Evolutionary conservation across 2,113 vertebrate genomes (phyloP).

Genomic region (Cariama cristata): DNA sequence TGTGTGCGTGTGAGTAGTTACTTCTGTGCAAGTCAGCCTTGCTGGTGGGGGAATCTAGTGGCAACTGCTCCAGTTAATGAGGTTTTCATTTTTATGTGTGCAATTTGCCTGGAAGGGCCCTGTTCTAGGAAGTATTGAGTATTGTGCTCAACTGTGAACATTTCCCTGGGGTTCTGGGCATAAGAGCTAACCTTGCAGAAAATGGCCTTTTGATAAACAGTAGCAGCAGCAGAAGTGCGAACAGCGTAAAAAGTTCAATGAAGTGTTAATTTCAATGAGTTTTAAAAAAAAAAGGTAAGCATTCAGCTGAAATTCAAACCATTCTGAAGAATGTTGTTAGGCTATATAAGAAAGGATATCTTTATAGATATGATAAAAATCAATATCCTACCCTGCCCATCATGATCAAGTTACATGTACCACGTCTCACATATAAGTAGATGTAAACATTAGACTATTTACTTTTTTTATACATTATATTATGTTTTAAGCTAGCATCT

Average conservation of each 20-base stretch:
- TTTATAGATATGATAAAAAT: neutral
- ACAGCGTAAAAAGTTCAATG: conserved; percentile 10
- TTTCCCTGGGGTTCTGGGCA: neutral
- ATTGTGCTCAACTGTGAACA: neutral
- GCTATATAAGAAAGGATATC: neutral
- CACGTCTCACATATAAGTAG: rapidly evolving
- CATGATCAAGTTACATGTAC: neutral
- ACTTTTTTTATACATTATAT: neutral
- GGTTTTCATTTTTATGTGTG: neutral
- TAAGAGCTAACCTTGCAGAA: conserved; percentile 7
- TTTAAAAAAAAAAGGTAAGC: neutral
- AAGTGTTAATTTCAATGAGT: conserved; percentile 46
- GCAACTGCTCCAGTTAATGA: neutral
- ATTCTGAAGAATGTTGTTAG: neutral
- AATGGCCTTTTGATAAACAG: conserved; percentile 7
- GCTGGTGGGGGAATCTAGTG: neutral
- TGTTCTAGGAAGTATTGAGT: neutral
- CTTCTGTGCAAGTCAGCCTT: neutral
- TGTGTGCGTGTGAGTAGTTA: rapidly evolving
- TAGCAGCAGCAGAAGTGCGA: conserved; percentile 24
- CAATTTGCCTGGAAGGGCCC: neutral
- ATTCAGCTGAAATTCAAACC: neutral
- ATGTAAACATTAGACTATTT: neutral
- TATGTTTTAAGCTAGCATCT: neutral
- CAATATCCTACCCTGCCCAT: neutral